Evolutionary conservation across 2,113 vertebrate species (phyloP), one percentile per base, ranked within the genome.

Genomic region (Myrmecophaga tridactyla): DNA sequence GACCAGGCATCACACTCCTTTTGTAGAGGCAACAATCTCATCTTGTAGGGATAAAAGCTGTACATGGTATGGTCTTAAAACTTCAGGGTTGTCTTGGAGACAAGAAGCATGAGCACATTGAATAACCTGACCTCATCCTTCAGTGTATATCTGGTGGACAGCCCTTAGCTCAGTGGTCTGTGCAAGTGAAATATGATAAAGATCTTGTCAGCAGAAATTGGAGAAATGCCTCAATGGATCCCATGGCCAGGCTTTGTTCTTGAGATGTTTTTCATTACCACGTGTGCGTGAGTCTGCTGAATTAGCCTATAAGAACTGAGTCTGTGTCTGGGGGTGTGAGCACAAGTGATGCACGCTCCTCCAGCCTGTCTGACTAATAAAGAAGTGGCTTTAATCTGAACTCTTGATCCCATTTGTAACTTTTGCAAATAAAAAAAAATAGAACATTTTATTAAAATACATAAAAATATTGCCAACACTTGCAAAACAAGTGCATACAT

Each of bases 191-290:
- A 80, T 77, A 80, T 92, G 60, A 72, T 25, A 48, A 76, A 90
- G 85, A 82, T 72, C 29, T 43, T 92, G 65, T 95, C 88, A 53
- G 89, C 29, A 56, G 76, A 93, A 80, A 72, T 81, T 46, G 67
- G 78, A 89, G 63, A 86, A 91, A 91, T 48, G 31, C 83, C 67
- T 86, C 86, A n/a, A 0, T 67, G 69, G 56, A 13, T 81, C 53
- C 63, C 53, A 17, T 0, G 3, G 72, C 25, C 39, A 78, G 46
- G 23, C 23, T 84, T 94, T 46, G 21, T 41, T 27, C 80, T 60
- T 25, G 25, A 36, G 84, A 69, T 63, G 1, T 31, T 60, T 90
- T 83, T 86, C 62, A 53, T 62, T 86, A 65, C 1, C 2, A 0
- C 1, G 0, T 25, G 12, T 6, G 8, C 63, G n/a, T 31, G 63